These are phyloP conservation scores for Drosophila cyrtoloma DNA, from an alignment of 2,888 invertebrate species.

Conservation along the genomic window DNA sequence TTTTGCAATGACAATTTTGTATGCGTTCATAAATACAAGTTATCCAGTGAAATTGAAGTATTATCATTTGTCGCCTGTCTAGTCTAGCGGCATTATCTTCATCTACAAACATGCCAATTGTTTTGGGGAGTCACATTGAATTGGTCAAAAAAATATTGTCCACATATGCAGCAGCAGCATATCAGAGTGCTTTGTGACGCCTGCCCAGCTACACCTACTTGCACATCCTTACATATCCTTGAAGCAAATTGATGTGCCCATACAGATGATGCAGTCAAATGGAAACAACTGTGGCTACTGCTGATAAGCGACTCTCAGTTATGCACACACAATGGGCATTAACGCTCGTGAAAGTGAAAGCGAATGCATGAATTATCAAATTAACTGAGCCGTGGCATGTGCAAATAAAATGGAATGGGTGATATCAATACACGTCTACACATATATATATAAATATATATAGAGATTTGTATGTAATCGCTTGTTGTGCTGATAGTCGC, in stretches of 20 bases:
- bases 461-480: neutral
- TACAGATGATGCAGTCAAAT: slow-evolving; percentile 61
- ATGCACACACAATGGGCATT: slow-evolving; percentile 54
- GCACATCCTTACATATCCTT: slow-evolving; percentile 42
- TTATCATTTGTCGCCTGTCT: slow-evolving; percentile 21
- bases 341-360: slow-evolving; percentile 40
- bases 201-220: neutral
- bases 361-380: slow-evolving; percentile 33
- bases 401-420: slow-evolving; percentile 5
- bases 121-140: slow-evolving; percentile 5
- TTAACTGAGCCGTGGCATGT: slow-evolving; percentile 21
- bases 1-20: no score
- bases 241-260: slow-evolving; percentile 61
- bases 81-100: neutral
- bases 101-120: slow-evolving; percentile 15
- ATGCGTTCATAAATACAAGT: no score
- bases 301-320: slow-evolving; percentile 53
- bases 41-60: neutral
- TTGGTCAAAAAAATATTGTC: slow-evolving; percentile 15
- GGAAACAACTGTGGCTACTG: slow-evolving; percentile 62
- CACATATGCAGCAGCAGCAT: slow-evolving; percentile 19
- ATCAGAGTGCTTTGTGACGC: neutral
- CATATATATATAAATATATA: neutral
- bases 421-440: neutral
- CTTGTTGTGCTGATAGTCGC: neutral